Conservation (phyloP, 2,113 vertebrate species). For the human (Homo sapiens) region GRCh38 chr12:84885501-84886000, state of each 20-base stretch:
- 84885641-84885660: background rate
- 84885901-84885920: constrained; percentile 94
- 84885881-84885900: background rate
- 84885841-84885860: background rate
- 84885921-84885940: constrained; percentile 97
- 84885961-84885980: constrained; percentile 97
- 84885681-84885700: background rate
- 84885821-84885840: background rate
- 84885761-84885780: background rate
- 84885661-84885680: background rate
- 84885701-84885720: background rate
- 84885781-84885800: background rate
- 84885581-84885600: background rate
- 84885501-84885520: constrained; percentile 99
- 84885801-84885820: background rate
- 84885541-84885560: constrained; percentile 96
- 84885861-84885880: background rate
- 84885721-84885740: background rate
- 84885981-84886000: constrained; percentile 96
- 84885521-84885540: constrained; percentile 99
- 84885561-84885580: constrained; percentile 82
- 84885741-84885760: background rate
- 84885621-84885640: background rate
- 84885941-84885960: constrained; percentile 98
- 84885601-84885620: background rate